A percentile compares a stretch with the other conserved stretches of the same genome.
Conservation (phyloP, 30 jellyfish, hydroid and myxozoan species). For the Pelagia noctiluca region DNA sequence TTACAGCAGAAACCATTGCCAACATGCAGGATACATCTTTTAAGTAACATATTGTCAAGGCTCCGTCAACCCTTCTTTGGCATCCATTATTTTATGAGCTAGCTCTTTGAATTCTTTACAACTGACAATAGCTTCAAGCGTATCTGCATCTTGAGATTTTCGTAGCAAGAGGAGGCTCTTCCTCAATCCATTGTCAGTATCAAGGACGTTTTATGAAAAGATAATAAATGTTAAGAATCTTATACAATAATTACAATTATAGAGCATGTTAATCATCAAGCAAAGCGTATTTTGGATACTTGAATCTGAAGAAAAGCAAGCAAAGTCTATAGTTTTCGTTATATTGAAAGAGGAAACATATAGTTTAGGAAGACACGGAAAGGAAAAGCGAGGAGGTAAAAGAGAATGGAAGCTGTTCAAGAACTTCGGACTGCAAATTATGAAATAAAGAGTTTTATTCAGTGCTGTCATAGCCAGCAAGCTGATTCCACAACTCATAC, state of each 20-base stretch:
- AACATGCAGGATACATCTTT: constrained; percentile 16
- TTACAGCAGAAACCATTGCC: constrained; percentile 27
- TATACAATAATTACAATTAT: not conserved
- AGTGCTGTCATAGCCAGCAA: constrained; percentile 5
- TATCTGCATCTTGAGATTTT: constrained; percentile 18
- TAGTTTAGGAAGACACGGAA: constrained; percentile 6
- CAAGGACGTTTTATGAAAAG: constrained; percentile 4
- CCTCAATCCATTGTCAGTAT: constrained; percentile 15
- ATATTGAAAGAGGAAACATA: constrained; percentile 1
- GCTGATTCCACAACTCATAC: constrained; percentile 1
- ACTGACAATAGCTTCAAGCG: constrained; percentile 9
- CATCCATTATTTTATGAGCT: constrained; percentile 16
- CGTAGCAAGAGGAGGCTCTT: constrained; percentile 11
- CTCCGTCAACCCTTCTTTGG: constrained; percentile 11
- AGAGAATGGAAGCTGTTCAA: constrained; percentile 6
- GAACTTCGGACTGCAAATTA: not conserved
- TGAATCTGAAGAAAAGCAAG: not conserved
- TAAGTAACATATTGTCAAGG: constrained; percentile 14
- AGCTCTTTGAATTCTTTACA: constrained; percentile 12
- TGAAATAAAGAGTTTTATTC: not conserved
- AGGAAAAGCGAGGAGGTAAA: not conserved
- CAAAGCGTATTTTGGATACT: not conserved
- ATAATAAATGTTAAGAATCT: not conserved
- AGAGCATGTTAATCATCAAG: not conserved
- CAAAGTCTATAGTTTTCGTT: not conserved